Evolutionary conservation across 2,888 invertebrate genomes (phyloP).

Genomic region (Caenorhabditis uteleia): DNA sequence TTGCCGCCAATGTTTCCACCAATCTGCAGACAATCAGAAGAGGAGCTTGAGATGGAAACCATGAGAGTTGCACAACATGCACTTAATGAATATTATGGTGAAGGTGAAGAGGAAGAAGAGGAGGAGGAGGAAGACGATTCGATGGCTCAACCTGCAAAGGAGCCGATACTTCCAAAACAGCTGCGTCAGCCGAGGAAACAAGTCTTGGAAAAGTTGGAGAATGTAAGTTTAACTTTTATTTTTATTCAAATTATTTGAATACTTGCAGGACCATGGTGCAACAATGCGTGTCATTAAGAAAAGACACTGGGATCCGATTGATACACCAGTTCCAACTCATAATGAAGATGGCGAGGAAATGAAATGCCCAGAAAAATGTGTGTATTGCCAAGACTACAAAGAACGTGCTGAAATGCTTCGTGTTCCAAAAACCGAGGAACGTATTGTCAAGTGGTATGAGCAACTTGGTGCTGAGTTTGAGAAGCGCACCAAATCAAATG

Average conservation of each 20-base stretch:
- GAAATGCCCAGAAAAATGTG: slow-evolving; percentile 10
- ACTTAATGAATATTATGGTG: not conserved
- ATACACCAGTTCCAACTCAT: slow-evolving; percentile 9
- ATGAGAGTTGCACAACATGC: not conserved
- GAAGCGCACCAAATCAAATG: not conserved
- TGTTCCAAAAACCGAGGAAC: slow-evolving; percentile 18
- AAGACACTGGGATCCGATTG: slow-evolving; percentile 5
- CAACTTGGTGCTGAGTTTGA: slow-evolving; percentile 17
- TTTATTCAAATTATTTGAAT: not conserved
- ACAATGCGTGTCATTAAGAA: not conserved
- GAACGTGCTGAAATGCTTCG: slow-evolving; percentile 3
- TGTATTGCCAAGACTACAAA: slow-evolving; percentile 6
- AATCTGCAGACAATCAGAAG: too few species aligned
- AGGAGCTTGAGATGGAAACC: too few species aligned
- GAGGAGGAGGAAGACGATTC: not conserved
- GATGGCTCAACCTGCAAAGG: not conserved
- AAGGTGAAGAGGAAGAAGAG: slow-evolving; percentile 8
- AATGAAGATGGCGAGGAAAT: not conserved
- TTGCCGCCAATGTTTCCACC: too few species aligned
- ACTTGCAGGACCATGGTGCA: too few species aligned
- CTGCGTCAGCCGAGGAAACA: slow-evolving; percentile 21
- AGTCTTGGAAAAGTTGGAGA: slow-evolving; percentile 8
- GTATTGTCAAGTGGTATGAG: slow-evolving; percentile 11
- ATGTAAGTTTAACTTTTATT: not conserved
- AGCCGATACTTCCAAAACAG: slow-evolving; percentile 12